Evolutionary conservation across 2,113 vertebrate species (phyloP).

Genomic region (Seriola dumerili): DNA sequence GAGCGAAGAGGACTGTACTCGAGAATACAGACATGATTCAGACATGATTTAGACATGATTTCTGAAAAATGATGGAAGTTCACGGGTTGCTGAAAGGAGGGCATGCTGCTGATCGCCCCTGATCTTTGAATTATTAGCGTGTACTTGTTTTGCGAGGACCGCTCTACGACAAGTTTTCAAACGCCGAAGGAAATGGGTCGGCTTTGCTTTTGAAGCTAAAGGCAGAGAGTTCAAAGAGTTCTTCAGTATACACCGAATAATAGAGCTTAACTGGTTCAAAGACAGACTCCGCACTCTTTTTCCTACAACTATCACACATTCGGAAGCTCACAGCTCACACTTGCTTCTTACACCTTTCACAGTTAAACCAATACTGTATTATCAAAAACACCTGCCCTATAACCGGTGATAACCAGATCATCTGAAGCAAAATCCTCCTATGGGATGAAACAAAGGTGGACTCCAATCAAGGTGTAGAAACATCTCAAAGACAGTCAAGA

Average conservation of each 20-base stretch:
- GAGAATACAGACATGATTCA: constrained; percentile 5
- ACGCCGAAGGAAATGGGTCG: not conserved
- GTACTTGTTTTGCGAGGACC: not conserved
- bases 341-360: no score
- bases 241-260: not conserved
- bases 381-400: not conserved
- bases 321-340: not conserved
- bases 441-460: no score
- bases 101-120: not conserved
- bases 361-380: not conserved
- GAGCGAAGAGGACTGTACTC: constrained; percentile 39
- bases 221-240: not conserved
- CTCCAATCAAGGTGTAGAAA: no score
- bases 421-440: not conserved
- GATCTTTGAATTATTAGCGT: not conserved
- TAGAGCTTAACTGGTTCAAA: not conserved
- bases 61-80: constrained; percentile 9
- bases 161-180: not conserved
- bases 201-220: not conserved
- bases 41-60: constrained; percentile 15
- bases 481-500: no score
- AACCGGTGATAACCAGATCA: not conserved
- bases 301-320: not conserved
- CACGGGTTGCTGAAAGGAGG: not conserved
- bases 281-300: not conserved